Conservation (phyloP, 1,140 invertebrate genomes). For the Lepidostoma basale region DNA sequence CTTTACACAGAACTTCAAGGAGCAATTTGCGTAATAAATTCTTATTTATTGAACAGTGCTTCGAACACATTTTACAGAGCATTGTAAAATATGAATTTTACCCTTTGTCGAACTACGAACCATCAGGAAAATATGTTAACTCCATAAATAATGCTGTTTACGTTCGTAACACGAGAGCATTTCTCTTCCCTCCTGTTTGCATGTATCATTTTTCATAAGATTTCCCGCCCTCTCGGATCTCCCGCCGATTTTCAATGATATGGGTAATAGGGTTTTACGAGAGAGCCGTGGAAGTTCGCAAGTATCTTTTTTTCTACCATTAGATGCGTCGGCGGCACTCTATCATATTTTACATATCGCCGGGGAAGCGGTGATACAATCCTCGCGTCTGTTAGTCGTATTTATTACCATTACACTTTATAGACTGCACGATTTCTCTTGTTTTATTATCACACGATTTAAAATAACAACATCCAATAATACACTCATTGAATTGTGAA, state of each 20-base stretch:
- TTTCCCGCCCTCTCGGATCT: constrained; percentile 24
- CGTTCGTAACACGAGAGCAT: constrained; percentile 15
- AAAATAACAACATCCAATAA: too few species aligned
- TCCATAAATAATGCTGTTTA: constrained; percentile 28
- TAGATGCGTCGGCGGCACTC: not conserved
- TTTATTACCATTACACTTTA: constrained; percentile 4
- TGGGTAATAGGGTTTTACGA: constrained; percentile 45
- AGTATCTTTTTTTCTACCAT: constrained; percentile 27
- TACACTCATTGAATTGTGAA: too few species aligned
- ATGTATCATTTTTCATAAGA: constrained; percentile 39
- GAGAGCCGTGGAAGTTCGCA: constrained; percentile 39
- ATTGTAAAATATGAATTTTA: constrained; percentile 32
- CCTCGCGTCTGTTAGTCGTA: not conserved
- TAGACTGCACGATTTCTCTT: not conserved
- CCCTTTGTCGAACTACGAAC: constrained; percentile 14
- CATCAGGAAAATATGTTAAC: constrained; percentile 34
- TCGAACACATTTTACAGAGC: constrained; percentile 28
- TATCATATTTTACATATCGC: constrained; percentile 23
- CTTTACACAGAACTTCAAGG: too few species aligned
- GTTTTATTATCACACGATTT: too few species aligned
- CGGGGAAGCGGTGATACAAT: constrained; percentile 8
- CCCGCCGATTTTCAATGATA: constrained; percentile 25
- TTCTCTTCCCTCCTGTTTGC: constrained; percentile 33
- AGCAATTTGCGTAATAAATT: too few species aligned
- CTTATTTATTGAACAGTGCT: too few species aligned